Evolutionary conservation across 2,797 vertebrate species (phyloP), one percentile per base, ranked within the genome.

Genomic region (Tauraco hartlaubi): DNA sequence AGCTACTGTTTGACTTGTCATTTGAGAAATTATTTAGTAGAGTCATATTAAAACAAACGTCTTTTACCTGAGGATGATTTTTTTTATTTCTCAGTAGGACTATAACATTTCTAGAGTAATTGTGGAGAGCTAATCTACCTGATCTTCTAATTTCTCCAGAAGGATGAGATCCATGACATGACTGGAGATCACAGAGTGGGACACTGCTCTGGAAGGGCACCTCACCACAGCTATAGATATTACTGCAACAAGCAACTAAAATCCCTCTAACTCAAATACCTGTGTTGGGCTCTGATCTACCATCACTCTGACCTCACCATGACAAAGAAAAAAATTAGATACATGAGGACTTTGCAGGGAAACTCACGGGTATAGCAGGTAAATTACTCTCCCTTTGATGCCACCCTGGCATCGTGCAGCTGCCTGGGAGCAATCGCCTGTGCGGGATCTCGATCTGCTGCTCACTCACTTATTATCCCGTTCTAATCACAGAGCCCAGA

Each of bases 401-500:
- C 48, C 51, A 26, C 9, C 25, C 55, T 73, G 85, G 82, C 76
- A 69, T 75, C 2, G 4, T 37, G 44, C 63, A 85, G 86, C 88
- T 81, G 88, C 74, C 48, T 8, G 33, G 88, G 71, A 88, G 72
- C 76, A 55, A 61, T 39, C 3, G 23, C 54, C 55, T 75, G 66
- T 28, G 28, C 3, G 7, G 67, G 76, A 92, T 39, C 73, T 62
- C 59, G 79, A 92, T 63, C 85, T 92, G 79, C 79, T 90, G 82
- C 90, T 96, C 92, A 19, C 49, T 94, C 89, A 68, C 81, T 96
- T 37, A 72, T 95, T 92, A 95, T 94, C 85, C 77, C 0, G 9
- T 88, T 82, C 77, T 95, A 95, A 96, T 94, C 91, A 92, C 17
- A 0, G 61, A 74, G 71, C 88, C 78, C 43, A 77, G 71, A 91